Percentiles rank a stretch among this genome's conserved stretches.
Conservation (phyloP, 2,113 vertebrate species). For the Thamnophis sirtalis region DNA sequence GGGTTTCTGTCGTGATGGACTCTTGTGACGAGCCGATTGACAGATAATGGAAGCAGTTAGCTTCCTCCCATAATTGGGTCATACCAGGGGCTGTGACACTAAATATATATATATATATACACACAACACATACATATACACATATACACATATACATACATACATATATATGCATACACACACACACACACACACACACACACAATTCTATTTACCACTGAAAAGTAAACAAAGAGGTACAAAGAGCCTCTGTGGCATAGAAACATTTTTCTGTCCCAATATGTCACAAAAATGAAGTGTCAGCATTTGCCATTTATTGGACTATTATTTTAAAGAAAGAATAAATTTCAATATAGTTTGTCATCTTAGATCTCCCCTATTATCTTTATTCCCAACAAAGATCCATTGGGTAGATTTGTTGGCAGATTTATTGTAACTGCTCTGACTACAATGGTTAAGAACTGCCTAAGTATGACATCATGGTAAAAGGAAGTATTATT, state of each 20-base stretch:
- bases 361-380: neutral
- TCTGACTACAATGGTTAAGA: neutral
- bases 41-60: too few relatives aligned
- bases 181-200: too few relatives aligned
- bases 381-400: neutral
- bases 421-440: neutral
- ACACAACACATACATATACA: too few relatives aligned
- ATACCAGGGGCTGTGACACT: too few relatives aligned
- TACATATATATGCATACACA: too few relatives aligned
- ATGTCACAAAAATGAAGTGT: neutral
- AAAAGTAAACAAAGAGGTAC: neutral
- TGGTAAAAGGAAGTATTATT: neutral
- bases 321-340: neutral
- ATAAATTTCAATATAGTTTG: neutral
- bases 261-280: neutral
- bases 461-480: neutral
- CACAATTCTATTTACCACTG: neutral
- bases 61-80: too few relatives aligned
- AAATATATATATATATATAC: too few relatives aligned
- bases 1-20: too few relatives aligned
- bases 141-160: too few relatives aligned
- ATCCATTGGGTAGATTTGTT: neutral
- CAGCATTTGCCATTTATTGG: neutral
- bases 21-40: too few relatives aligned
- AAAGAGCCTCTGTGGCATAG: too few relatives aligned